Evolutionary conservation across 37 sponge, comb jelly and placozoan genomes (phyloP), one percentile per base, ranked within the genome.

Genomic region (Cladorhizidae sp.): DNA sequence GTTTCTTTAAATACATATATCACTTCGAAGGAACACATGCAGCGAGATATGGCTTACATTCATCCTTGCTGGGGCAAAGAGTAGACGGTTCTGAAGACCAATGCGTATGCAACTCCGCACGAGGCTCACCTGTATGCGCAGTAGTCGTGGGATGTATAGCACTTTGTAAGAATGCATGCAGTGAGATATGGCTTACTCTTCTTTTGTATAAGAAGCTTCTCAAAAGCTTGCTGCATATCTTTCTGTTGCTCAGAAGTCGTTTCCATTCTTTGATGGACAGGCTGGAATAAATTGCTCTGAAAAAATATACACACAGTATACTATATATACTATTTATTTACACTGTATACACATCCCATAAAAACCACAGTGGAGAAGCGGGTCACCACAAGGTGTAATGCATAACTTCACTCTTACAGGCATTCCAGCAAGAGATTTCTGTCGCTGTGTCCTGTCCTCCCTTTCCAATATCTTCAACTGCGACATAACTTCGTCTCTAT

Each of bases 161-260:
- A 45, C 9, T 45, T 12, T 9, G 49, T 9, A 45, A 5, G 9
- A 5, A 45, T 9, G 9, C 49, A 9, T 9, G 9, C 49, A 45
- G 49, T 9, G 9, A 45, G 8, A 45, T 5, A 9, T 45, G 23
- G 8, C 62, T 61, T 40, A 62, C 77, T 20, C 11, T 61, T 43
- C 41, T 42, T 38, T 43, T 58, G 17, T 5, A 80, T 38, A 72
- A 84, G 76, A 23, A 88, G 86, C 17, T 72, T 71, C 76, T 93
- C 93, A 78, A 93, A 93, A 21, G 82, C 93, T 64, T 81, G 77
- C 76, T 93, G 89, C 90, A 93, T 85, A 25, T 93, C 90, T 43
- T 83, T 85, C 80, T 93, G 89, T 64, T 82, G 86, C 79, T 87
- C 86, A 26, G 32, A 74, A 42, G 40, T 55, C 38, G 73, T 70